Evolutionary conservation across 2,888 invertebrate genomes (phyloP), one percentile per base, ranked within the genome.

Genomic region (Brachynemurus nebulosus): DNA sequence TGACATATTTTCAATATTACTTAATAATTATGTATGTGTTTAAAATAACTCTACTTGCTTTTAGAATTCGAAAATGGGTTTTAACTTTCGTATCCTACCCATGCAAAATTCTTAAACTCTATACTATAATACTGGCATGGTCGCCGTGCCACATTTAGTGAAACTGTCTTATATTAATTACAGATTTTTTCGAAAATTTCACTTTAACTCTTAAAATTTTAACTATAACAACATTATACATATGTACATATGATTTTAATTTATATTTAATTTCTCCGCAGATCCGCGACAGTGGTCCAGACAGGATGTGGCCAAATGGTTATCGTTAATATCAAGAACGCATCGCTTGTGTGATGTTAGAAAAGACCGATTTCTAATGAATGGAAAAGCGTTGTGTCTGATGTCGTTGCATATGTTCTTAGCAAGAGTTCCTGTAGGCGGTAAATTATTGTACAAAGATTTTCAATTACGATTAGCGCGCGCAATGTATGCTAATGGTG

Each of bases 391-490:
- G 0, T 64, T 85, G 4, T 84, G 84, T 51, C 70, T 85, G 43
- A 84, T 85, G 84, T 72, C 74, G n/a, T 67, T 73, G 9, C 76
- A 77, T 42, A 84, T 84, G 84, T 84, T 82, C 63, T 67, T 76
- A 2, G 70, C 71, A 48, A 63, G 84, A 35, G 83, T 82, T 25
- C 83, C 83, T 1, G 61, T 72, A 1, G 76, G 74, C 1, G 83
- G 83, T 8, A 76, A 77, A 57, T 62, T 73, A 47, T 63, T 84
- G 34, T 76, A 82, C 59, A 78, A 78, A 64, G 84, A 77, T 60
- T 78, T 76, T 56, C 73, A 80, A 58, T 67, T 80, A 55, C 66
- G 83, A 47, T 63, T 84, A n/a, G 74, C 76, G 9, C 70, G 76
- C 53, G 82, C 81, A 2, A 64, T 83, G 62, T 76, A 80, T 20